Evolutionary conservation across 37 sponge, comb jelly and placozoan species (phyloP).

Genomic region (Tethya wilhelma): DNA sequence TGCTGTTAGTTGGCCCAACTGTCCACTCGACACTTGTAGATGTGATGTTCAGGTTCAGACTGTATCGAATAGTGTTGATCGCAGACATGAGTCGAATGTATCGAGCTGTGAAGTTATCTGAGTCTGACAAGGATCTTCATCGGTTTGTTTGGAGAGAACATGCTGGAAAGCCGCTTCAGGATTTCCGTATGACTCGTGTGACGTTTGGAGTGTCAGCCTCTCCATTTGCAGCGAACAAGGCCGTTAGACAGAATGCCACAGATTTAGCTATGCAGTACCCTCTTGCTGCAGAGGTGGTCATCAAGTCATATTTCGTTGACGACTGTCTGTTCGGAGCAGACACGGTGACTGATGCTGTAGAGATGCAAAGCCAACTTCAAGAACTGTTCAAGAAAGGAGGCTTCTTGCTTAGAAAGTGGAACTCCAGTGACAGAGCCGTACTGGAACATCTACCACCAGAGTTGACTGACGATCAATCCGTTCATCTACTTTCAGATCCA

Average conservation of each 20-base stretch:
- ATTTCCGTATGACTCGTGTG: conserved; percentile 20
- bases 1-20: conserved; percentile 8
- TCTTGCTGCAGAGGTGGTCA: background rate
- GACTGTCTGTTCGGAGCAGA: background rate
- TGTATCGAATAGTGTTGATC: conserved; percentile 2
- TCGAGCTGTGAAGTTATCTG: conserved; percentile 1
- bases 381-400: background rate
- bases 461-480: background rate
- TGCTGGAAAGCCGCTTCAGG: background rate
- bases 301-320: conserved; percentile 1
- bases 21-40: conserved; percentile 1
- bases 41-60: conserved; percentile 7
- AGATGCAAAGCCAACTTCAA: conserved; percentile 6
- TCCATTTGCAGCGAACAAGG: conserved; percentile 11
- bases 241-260: conserved; percentile 5
- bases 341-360: background rate
- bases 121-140: conserved; percentile 1
- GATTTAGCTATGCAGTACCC: conserved; percentile 4
- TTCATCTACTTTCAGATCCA: background rate
- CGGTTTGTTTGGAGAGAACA: conserved; percentile 14
- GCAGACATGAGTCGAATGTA: conserved; percentile 6
- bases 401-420: conserved; percentile 11
- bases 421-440: background rate
- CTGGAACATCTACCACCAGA: conserved; percentile 8
- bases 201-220: conserved; percentile 40